phyloP scores from a whole-genome alignment of 2,797 vertebrate genomes.

The Sarcophilus harrisii region DNA sequence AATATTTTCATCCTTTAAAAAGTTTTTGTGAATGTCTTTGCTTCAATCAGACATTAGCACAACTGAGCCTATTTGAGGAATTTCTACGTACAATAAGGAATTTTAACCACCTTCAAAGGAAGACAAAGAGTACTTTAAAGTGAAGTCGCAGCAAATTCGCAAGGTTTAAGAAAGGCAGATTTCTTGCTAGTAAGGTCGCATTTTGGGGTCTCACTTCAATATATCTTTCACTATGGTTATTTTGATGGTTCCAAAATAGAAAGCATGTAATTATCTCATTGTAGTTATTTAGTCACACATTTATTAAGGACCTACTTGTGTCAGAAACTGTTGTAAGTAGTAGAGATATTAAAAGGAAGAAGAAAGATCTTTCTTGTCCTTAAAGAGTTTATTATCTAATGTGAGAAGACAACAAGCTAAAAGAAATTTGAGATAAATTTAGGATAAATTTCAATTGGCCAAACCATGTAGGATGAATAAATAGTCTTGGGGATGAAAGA shows the following conservation, averaged over 20 bases:
- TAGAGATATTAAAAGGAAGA: not conserved
- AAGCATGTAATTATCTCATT: not conserved
- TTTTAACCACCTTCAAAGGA: not conserved
- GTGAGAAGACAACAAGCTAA: constrained; percentile 41
- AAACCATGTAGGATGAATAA: constrained; percentile 43
- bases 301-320: not conserved
- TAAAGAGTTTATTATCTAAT: constrained; percentile 11
- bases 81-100: not conserved
- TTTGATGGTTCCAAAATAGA: constrained; percentile 24
- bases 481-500: constrained; percentile 42
- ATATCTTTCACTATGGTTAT: constrained; percentile 6
- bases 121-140: not conserved
- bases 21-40: not conserved
- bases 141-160: not conserved
- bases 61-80: not conserved
- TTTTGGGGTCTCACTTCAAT: not conserved
- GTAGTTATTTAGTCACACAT: not conserved
- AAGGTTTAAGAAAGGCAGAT: not conserved
- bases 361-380: not conserved
- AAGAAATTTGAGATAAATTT: not conserved
- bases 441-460: constrained; percentile 16
- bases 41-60: not conserved
- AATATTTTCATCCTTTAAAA: constrained; percentile 23
- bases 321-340: not conserved
- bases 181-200: not conserved